A percentile compares a stretch with the other conserved stretches of the same genome.
Conservation (phyloP, 2,797 vertebrate species). For the Rhyacichthys aspro region DNA sequence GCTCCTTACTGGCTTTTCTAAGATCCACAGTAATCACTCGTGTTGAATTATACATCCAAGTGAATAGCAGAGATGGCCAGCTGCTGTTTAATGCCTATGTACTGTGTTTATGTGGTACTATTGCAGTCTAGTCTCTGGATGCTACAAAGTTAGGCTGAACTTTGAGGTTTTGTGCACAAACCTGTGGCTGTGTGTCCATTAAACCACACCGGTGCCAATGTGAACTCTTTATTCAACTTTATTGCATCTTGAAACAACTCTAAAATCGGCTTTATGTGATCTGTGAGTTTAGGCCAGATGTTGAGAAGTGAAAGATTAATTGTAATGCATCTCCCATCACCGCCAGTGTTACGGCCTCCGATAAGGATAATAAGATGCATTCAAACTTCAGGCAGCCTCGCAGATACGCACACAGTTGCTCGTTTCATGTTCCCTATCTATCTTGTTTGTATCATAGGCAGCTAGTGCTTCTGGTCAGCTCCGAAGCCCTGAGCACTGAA, state of each 20-base stretch:
- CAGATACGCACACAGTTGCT: constrained; percentile 32
- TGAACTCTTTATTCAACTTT: constrained; percentile 6
- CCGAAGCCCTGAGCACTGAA: constrained; percentile 62
- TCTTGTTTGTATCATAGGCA: constrained; percentile 71
- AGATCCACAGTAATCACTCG: constrained; percentile 82
- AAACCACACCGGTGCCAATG: constrained; percentile 1
- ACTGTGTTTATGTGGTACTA: constrained; percentile 69
- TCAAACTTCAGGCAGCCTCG: constrained; percentile 68
- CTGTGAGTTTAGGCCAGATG: constrained; percentile 21
- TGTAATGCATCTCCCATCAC: constrained; percentile 66
- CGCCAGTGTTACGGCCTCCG: constrained; percentile 53
- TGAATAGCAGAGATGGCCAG: constrained; percentile 78
- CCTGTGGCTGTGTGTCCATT: constrained; percentile 40
- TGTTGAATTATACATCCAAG: constrained; percentile 88
- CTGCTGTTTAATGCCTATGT: constrained; percentile 75
- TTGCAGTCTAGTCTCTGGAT: constrained; percentile 65
- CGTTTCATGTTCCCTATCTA: constrained; percentile 72
- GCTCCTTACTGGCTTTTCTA: constrained; percentile 55
- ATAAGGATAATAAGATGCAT: constrained; percentile 77
- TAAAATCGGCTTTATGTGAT: constrained; percentile 11
- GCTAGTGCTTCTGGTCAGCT: constrained; percentile 75
- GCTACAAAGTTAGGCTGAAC: constrained; percentile 71
- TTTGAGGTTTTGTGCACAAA: constrained; percentile 58
- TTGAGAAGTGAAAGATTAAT: constrained; percentile 41
- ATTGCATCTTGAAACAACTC: constrained; percentile 38